Percentiles rank a stretch among this genome's conserved stretches.
Conservation (phyloP, 2,888 invertebrate genomes). For the Agrotis puta region DNA sequence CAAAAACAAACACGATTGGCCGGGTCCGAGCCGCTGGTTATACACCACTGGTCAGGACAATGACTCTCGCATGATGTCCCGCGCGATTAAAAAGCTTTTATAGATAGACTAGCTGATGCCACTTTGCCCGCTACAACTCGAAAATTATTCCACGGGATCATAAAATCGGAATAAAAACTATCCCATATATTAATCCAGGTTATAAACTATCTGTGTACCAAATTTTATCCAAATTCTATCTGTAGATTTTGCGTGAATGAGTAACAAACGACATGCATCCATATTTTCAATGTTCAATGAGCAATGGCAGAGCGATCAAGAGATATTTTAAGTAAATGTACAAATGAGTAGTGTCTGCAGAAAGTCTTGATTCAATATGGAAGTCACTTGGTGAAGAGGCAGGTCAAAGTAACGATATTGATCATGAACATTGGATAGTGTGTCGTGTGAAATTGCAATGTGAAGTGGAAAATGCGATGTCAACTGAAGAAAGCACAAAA, state of each 20-base stretch:
- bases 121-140: no score
- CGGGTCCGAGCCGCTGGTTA: conserved; percentile 77
- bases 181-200: no score
- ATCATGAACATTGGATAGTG: not conserved
- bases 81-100: conserved; percentile 54
- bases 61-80: conserved; percentile 76
- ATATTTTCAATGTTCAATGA: not conserved
- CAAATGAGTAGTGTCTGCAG: not conserved
- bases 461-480: not conserved
- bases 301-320: not conserved
- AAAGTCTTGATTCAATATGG: not conserved
- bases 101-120: not conserved
- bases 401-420: not conserved
- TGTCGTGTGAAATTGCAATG: not conserved
- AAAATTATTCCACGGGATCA: no score
- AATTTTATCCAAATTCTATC: no score
- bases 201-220: no score
- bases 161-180: no score
- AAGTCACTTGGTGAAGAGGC: not conserved
- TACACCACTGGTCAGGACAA: conserved; percentile 85
- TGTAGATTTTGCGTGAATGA: no score
- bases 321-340: not conserved
- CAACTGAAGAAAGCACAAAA: no score
- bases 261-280: no score
- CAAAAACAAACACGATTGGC: conserved; percentile 87